Base-by-base conservation (phyloP, 2,797 vertebrate species). In the Myotis vivesi region DNA sequence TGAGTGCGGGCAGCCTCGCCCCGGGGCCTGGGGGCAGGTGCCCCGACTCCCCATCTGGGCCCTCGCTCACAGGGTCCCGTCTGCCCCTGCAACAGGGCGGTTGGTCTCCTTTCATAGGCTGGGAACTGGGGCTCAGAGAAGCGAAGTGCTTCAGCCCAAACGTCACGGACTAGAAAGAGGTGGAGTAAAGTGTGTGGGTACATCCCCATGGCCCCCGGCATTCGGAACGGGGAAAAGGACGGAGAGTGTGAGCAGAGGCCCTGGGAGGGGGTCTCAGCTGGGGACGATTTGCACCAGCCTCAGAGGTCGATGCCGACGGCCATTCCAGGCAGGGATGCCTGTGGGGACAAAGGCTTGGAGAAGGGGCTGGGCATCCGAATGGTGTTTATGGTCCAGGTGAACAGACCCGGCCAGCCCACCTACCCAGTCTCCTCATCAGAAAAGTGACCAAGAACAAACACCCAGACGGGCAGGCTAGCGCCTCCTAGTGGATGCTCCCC, bases 1-100 rank as follows among this genome's bases (percentile, higher is more conserved):
- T 99, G 97, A 98, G 96, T 71, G 64, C 0, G 23, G 17, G 25
- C 55, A 3, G 36, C 36, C 11, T 12, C 3, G 5, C 12, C 59
- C 59, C 15, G 6, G 57, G 10, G 16, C 36, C 33, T 2, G 4
- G n/a, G 68, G 55, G 12, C 5, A 0, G 53, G 30, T 20, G 17
- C 17, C 62, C 62, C 12, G 38, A 19, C 83, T 5, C 41, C 57
- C 12, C 41, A 4, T 1, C 33, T 0, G 0, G 41, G 8, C 44
- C 1, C 4, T 4, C 7, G 0, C 30, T 33, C 22, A 0, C 33
- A 0, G 13, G 8, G 8, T 15, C 16, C 28, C 53, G 3, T 6
- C 5, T 6, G 17, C 38, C 68, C 38, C 41, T 7, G 15, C 0
- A 0, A 15, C 28, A 73, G 2, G 0, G 53, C 1, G 28, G 57